Evolutionary conservation across 2,888 invertebrate genomes (phyloP).

Genomic region (Synergus gifuensis): DNA sequence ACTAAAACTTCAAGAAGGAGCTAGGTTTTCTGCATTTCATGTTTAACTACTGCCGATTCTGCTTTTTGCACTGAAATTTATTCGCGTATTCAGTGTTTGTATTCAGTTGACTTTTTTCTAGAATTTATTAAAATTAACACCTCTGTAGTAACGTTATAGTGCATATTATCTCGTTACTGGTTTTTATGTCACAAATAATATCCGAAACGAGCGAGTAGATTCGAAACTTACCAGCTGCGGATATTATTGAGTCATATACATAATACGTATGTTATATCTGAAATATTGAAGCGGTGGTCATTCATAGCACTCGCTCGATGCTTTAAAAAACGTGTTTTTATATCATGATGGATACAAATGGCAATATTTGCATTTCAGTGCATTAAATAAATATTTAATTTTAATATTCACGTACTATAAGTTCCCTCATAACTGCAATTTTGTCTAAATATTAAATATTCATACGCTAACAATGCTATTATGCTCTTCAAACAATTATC

Average conservation of each 20-base stretch:
- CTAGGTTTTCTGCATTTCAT: slow-evolving; percentile 7
- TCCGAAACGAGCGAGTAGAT: background rate
- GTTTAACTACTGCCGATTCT: background rate
- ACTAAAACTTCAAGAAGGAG: background rate
- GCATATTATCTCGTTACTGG: too few relatives aligned
- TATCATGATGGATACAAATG: background rate
- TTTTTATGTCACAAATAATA: too few relatives aligned
- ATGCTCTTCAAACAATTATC: slow-evolving; percentile 8
- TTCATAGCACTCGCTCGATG: background rate
- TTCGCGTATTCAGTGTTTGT: background rate
- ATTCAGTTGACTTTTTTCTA: background rate
- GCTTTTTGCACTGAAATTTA: background rate
- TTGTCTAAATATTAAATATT: too few relatives aligned
- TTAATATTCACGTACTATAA: too few relatives aligned
- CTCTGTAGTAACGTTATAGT: too few relatives aligned
- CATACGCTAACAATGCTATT: background rate
- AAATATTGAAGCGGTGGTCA: background rate
- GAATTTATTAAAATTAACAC: background rate
- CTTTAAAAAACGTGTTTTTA: background rate
- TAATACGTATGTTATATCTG: too few relatives aligned
- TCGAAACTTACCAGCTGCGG: background rate
- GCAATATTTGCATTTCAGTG: background rate
- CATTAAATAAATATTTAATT: background rate
- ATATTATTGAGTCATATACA: background rate
- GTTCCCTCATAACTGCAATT: too few relatives aligned